Percentiles rank a stretch among this genome's conserved stretches.
Conservation (phyloP, 2,113 vertebrate genomes). For the Craseonycteris thonglongyai region DNA sequence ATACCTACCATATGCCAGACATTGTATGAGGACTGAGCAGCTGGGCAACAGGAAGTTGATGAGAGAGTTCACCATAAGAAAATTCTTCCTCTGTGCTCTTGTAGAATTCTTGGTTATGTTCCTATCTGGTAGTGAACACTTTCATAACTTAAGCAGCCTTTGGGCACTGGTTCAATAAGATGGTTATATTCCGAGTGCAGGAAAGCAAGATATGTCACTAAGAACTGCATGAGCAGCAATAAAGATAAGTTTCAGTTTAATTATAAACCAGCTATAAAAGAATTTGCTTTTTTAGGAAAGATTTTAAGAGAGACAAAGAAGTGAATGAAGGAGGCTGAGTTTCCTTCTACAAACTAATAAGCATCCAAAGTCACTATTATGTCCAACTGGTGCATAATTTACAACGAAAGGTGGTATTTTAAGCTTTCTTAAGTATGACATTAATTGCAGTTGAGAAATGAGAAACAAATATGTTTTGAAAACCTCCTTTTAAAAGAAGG, state of each 20-base stretch:
- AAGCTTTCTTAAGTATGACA: constrained; percentile 28
- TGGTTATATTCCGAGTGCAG: neutral
- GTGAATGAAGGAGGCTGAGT: neutral
- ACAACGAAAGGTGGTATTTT: constrained; percentile 37
- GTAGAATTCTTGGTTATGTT: neutral
- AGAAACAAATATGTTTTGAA: constrained; percentile 39
- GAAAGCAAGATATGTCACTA: neutral
- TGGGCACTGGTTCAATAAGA: neutral
- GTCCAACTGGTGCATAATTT: constrained; percentile 31
- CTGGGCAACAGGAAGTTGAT: neutral
- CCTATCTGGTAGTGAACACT: neutral
- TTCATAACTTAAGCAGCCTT: neutral
- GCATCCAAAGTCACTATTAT: constrained; percentile 31
- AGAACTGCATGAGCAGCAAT: neutral
- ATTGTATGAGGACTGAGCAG: neutral
- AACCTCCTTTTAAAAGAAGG: constrained; percentile 21
- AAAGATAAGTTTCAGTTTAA: neutral
- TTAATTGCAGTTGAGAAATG: constrained; percentile 35
- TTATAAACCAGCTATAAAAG: neutral
- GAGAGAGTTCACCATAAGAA: neutral
- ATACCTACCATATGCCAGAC: neutral
- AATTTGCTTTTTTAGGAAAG: constrained; percentile 10
- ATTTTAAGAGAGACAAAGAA: constrained; percentile 14
- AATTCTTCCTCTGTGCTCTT: neutral
- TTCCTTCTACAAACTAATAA: constrained; percentile 29